Conservation (phyloP, 2,113 vertebrate genomes). For the Elanoides forficatus region DNA sequence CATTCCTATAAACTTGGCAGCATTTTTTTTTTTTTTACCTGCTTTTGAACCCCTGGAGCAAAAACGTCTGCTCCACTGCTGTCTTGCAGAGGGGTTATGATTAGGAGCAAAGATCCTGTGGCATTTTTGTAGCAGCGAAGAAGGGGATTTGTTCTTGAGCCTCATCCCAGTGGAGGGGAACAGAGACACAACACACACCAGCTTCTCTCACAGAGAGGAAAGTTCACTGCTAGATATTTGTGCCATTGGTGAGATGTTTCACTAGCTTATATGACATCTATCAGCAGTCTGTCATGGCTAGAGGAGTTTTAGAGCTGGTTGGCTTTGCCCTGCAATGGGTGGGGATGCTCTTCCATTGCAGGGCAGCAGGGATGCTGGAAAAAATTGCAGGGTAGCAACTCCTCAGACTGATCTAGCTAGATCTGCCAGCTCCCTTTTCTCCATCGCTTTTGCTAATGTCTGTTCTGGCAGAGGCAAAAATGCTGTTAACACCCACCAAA, state of each 20-base stretch:
- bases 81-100: neutral
- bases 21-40: neutral
- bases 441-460: neutral
- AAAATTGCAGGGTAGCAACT: fast-evolving
- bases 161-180: neutral
- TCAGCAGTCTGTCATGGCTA: neutral
- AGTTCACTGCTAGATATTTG: neutral
- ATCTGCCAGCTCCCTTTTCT: neutral
- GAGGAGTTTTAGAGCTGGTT: neutral
- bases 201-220: neutral
- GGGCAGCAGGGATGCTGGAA: neutral
- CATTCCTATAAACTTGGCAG: neutral
- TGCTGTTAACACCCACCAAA: neutral
- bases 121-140: neutral
- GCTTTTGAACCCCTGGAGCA: neutral
- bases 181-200: neutral
- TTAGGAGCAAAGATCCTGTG: neutral
- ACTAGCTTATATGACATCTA: neutral
- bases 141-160: neutral
- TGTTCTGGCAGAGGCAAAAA: neutral
- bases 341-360: neutral
- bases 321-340: neutral
- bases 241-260: neutral
- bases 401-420: neutral
- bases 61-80: neutral